Base-by-base conservation (phyloP, 1,140 invertebrate species). In the Bombus confusus region DNA sequence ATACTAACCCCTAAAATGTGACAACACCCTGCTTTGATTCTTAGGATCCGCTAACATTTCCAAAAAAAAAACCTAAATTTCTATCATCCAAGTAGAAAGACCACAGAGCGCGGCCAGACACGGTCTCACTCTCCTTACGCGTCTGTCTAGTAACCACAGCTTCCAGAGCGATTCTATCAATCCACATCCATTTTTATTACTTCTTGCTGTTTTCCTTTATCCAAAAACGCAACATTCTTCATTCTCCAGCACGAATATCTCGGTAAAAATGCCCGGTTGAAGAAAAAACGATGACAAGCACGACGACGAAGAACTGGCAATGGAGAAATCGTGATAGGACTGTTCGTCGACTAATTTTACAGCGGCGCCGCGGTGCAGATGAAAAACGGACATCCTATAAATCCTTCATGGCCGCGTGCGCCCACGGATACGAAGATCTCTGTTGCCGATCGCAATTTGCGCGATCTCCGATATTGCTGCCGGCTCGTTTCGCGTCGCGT, bases 361-460 rank as follows among this genome's bases (percentile, higher is more conserved):
- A 79, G 47, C 64, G 62, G 74, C 22, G 43, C 43, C 77, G 47
- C 31, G 76, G 39, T 22, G 68, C 77, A 73, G 79, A 80, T 85
- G 83, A 85, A 85, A 85, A 85, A 85, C 83, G 75, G 83, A 85
- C 77, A 80, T 72, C 83, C 76, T 78, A 80, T 85, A 85, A 85
- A 85, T 85, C 83, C 66, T 76, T 25, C 43, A 77, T 83, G 43
- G 81, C 77, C 87, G 78, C 71, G 78, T 76, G 79, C 72, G 71
- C 66, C 75, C 64, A 57, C 74, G 57, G 80, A 86, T 86, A 83
- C 79, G 84, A 89, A 89, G 88, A 90, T 89, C 88, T 87, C 86
- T 66, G 77, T 90, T 80, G 81, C 82, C 88, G 89, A 90, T 90
- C 88, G 89, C 86, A 90, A 90, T 90, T 90, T 90, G 88, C 86